Percentiles rank a stretch among this genome's conserved stretches.
Evolutionary conservation across 2,888 invertebrate species (phyloP).

Genomic region (Apamea anceps): DNA sequence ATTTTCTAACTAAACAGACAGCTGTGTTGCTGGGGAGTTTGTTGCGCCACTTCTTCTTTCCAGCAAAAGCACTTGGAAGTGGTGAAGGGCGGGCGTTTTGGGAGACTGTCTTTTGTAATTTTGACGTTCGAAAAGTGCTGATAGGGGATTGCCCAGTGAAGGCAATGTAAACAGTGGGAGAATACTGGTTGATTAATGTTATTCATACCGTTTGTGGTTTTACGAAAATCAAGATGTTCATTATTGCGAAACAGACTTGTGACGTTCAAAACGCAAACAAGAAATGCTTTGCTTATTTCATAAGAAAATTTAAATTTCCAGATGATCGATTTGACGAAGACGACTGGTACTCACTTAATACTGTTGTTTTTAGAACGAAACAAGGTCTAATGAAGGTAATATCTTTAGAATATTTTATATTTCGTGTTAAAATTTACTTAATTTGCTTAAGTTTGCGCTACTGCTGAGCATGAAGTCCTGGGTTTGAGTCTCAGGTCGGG

Average conservation of each 20-base stretch:
- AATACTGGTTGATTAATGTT: neutral
- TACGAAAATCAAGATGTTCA: no score
- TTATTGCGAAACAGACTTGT: no score
- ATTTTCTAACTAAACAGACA: no score
- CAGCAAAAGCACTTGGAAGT: no score
- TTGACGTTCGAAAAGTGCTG: no score
- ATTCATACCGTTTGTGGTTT: neutral
- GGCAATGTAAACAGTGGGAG: neutral
- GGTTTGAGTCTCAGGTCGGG: no score
- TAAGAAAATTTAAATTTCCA: slow-evolving; percentile 44
- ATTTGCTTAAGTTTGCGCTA: no score
- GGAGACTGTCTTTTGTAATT: no score
- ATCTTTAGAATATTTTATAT: neutral
- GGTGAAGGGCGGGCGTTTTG: no score
- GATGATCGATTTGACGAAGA: slow-evolving; percentile 72
- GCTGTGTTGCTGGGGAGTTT: no score
- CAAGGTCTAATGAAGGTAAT: slow-evolving; percentile 79
- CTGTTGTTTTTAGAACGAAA: slow-evolving; percentile 78
- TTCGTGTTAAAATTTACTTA: neutral
- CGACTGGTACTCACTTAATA: slow-evolving; percentile 74
- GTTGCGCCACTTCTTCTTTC: no score
- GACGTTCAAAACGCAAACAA: neutral
- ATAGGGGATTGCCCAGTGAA: neutral
- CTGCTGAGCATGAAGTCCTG: no score
- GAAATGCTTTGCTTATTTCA: neutral